These are phyloP conservation scores for Nomada fucata DNA, from an alignment of 2,888 invertebrate species.

Conservation along the genomic window DNA sequence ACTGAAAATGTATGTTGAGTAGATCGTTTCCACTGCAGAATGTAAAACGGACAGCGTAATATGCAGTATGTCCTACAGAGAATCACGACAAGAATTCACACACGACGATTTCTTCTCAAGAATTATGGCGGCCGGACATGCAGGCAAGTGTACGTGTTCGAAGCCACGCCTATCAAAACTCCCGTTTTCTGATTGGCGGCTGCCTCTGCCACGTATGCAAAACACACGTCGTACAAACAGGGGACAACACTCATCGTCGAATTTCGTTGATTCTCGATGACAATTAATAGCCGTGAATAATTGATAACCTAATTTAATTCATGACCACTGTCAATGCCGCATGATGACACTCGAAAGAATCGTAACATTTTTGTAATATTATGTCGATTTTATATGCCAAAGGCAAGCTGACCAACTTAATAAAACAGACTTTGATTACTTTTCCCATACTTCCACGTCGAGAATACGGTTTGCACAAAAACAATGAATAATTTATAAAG, in stretches of 20 bases:
- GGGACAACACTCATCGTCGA: slow-evolving; percentile 44
- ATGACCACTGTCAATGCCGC: slow-evolving; percentile 13
- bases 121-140: slow-evolving; percentile 80
- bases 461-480: background rate
- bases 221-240: slow-evolving; percentile 27
- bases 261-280: slow-evolving; percentile 51
- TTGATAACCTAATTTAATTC: slow-evolving; percentile 60
- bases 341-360: slow-evolving; percentile 29
- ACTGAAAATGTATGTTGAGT: slow-evolving; percentile 37
- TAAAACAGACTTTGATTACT: slow-evolving; percentile 17
- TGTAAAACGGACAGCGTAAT: slow-evolving; percentile 41
- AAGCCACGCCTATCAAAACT: slow-evolving; percentile 81
- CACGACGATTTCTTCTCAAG: slow-evolving; percentile 70
- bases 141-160: slow-evolving; percentile 68
- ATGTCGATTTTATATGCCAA: slow-evolving; percentile 23
- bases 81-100: slow-evolving; percentile 67
- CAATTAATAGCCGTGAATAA: slow-evolving; percentile 46
- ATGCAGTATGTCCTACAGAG: slow-evolving; percentile 34
- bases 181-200: slow-evolving; percentile 75
- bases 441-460: background rate
- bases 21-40: slow-evolving; percentile 36
- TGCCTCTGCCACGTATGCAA: slow-evolving; percentile 81
- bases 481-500: background rate
- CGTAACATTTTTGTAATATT: slow-evolving; percentile 44
- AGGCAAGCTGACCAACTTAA: slow-evolving; percentile 54